These are phyloP conservation scores for Bombus vancouverensis DNA, from an alignment of 1,140 invertebrate species.

Conservation along the genomic window DNA sequence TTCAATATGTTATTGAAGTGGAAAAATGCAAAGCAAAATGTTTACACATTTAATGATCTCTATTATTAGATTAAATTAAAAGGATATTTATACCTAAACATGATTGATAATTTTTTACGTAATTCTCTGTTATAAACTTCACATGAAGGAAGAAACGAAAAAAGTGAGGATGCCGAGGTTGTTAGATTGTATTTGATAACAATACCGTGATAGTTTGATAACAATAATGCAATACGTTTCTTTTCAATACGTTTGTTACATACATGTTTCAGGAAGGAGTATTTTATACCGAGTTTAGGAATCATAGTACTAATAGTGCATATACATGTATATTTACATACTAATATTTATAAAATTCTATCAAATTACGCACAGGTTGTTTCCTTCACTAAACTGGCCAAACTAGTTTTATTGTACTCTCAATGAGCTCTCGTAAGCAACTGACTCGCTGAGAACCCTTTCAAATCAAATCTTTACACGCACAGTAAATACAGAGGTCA, in stretches of 20 bases:
- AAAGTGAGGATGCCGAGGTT: background rate
- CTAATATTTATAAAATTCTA: background rate
- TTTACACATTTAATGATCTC: background rate
- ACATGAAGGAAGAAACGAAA: no score
- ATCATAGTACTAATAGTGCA: background rate
- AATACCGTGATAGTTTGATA: background rate
- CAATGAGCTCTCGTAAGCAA: conserved; percentile 6
- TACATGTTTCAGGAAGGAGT: background rate
- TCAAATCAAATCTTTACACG: background rate
- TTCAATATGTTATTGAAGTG: background rate
- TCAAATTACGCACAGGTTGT: background rate
- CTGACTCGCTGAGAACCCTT: background rate
- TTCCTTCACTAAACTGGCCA: background rate
- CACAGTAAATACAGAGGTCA: background rate
- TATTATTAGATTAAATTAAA: background rate
- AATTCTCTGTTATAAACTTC: background rate
- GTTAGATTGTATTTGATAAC: background rate
- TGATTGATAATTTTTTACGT: no score
- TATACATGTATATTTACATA: background rate
- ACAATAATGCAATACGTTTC: background rate
- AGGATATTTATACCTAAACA: background rate
- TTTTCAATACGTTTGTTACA: no score
- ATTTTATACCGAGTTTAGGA: background rate
- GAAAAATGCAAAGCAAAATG: background rate
- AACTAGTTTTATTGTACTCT: background rate